phyloP scores from a whole-genome alignment of 2,888 invertebrate species.

The Harpalus rubripes region DNA sequence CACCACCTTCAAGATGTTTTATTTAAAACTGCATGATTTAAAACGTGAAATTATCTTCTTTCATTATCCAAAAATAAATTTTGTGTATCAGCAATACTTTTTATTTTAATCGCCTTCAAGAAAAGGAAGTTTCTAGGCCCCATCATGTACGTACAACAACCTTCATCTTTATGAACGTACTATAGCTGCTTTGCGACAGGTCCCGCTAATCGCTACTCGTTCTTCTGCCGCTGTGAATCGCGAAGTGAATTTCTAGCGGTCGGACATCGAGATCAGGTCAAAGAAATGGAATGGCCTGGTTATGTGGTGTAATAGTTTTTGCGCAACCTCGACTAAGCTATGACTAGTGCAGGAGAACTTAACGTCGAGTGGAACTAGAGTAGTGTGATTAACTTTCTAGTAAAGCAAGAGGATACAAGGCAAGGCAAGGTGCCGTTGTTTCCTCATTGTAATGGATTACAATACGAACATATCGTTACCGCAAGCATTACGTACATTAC shows the following conservation, averaged over 20 bases:
- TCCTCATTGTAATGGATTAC: conserved; percentile 7
- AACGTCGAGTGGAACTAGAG: conserved; percentile 1
- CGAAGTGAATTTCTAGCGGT: conserved; percentile 27
- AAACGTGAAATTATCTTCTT: too few relatives aligned
- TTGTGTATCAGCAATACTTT: too few relatives aligned
- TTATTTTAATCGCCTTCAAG: too few relatives aligned
- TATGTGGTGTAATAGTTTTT: conserved; percentile 58
- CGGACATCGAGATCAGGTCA: conserved; percentile 62
- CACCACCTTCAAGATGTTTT: too few relatives aligned
- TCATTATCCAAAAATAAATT: too few relatives aligned
- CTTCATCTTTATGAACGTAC: not conserved
- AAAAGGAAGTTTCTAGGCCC: too few relatives aligned
- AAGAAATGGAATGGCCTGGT: conserved; percentile 64
- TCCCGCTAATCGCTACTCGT: not conserved
- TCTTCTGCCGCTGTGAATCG: not conserved
- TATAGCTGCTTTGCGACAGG: not conserved
- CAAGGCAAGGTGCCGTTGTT: conserved; percentile 19
- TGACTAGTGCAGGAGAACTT: not conserved
- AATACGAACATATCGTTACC: not conserved
- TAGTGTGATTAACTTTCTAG: conserved; percentile 59
- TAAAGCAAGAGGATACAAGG: conserved; percentile 18
- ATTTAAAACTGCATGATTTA: too few relatives aligned
- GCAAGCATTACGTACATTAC: not conserved
- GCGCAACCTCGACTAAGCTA: conserved; percentile 47
- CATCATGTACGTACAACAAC: too few relatives aligned